A percentile compares a stretch with the other conserved stretches of the same genome.
phyloP scores from a whole-genome alignment of 2,888 invertebrate species.

The Argynnis bischoffii region DNA sequence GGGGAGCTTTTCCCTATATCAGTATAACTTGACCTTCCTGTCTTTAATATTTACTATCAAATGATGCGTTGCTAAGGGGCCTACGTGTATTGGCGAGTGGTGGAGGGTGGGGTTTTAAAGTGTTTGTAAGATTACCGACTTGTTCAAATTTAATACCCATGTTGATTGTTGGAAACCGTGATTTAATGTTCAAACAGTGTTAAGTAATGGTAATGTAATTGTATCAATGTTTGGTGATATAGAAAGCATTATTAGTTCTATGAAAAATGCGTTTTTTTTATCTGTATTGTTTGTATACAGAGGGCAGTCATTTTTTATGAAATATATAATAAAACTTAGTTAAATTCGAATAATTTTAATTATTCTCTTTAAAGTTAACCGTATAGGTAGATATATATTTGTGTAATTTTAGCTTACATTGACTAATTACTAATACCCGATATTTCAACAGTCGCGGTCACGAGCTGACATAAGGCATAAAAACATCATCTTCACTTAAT shows the following conservation, averaged over 20 bases:
- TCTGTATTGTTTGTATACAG: too few relatives aligned
- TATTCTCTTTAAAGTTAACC: too few relatives aligned
- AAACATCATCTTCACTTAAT: too few relatives aligned
- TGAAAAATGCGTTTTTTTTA: too few relatives aligned
- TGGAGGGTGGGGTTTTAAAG: slow-evolving; percentile 73
- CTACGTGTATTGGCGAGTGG: slow-evolving; percentile 53
- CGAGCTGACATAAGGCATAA: too few relatives aligned
- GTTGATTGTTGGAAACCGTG: slow-evolving; percentile 43
- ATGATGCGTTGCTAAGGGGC: slow-evolving; percentile 39
- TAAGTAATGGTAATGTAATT: slow-evolving; percentile 16
- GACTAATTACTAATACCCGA: too few relatives aligned
- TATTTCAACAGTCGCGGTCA: too few relatives aligned
- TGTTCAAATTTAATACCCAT: slow-evolving; percentile 77
- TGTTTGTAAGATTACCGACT: slow-evolving; percentile 75
- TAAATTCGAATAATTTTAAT: too few relatives aligned
- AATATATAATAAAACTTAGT: too few relatives aligned
- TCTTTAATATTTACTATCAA: slow-evolving; percentile 27
- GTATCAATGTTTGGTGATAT: slow-evolving; percentile 1
- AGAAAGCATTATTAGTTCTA: not conserved
- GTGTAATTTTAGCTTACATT: too few relatives aligned
- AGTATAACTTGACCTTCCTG: slow-evolving; percentile 51
- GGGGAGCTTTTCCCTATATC: slow-evolving; percentile 68
- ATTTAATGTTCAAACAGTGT: slow-evolving; percentile 40
- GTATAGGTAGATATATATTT: too few relatives aligned
- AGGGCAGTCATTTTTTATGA: too few relatives aligned